Conservation (phyloP, 2,888 invertebrate species). For the Tridacna crocea region DNA sequence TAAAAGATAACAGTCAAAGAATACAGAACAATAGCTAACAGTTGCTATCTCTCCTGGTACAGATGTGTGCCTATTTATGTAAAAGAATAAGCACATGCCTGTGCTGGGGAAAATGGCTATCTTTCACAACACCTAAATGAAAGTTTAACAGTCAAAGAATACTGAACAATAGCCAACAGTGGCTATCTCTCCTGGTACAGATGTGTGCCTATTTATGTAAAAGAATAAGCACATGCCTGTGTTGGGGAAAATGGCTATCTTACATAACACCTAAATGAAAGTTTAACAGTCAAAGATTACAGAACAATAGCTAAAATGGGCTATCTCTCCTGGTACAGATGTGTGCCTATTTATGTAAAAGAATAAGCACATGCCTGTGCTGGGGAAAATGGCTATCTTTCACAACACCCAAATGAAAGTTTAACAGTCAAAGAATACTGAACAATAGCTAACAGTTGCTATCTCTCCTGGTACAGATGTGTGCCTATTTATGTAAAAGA, state of each 20-base stretch:
- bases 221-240: slow-evolving; percentile 49
- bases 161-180: neutral
- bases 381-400: slow-evolving; percentile 14
- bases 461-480: slow-evolving; percentile 27
- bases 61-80: neutral
- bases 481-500: slow-evolving; percentile 14
- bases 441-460: neutral
- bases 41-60: slow-evolving; percentile 8
- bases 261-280: neutral
- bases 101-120: slow-evolving; percentile 28
- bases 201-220: slow-evolving; percentile 1
- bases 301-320: no score
- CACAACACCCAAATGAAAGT: neutral
- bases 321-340: slow-evolving; percentile 14
- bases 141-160: neutral
- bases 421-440: neutral
- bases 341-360: neutral
- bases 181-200: neutral
- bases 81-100: slow-evolving; percentile 32
- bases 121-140: neutral
- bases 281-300: no score
- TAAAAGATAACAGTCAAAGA: neutral
- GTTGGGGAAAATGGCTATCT: slow-evolving; percentile 30
- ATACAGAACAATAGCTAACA: neutral
- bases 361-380: slow-evolving; percentile 56